Conservation (phyloP, 92 coral and sea anemone genomes). For the Parazoanthus darwini region DNA sequence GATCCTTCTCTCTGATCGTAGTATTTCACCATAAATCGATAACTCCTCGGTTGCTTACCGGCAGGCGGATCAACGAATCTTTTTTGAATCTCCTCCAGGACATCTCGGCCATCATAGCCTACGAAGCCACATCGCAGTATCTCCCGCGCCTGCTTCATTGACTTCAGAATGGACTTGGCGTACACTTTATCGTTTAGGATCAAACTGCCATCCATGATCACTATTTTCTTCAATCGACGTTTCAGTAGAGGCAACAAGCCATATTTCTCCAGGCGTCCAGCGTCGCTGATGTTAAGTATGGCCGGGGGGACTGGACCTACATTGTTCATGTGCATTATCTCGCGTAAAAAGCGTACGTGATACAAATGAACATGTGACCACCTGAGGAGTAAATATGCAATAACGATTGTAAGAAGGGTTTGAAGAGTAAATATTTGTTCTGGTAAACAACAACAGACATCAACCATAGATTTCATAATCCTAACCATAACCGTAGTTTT, state of each 20-base stretch:
- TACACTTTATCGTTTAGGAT: constrained; percentile 59
- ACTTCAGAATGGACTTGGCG: constrained; percentile 62
- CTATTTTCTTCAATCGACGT: constrained; percentile 71
- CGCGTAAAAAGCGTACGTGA: constrained; percentile 83
- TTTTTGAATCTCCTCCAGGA: constrained; percentile 71
- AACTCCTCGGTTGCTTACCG: constrained; percentile 71
- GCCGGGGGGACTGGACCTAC: constrained; percentile 89
- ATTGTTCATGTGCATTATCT: constrained; percentile 67
- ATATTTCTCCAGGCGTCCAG: constrained; percentile 87
- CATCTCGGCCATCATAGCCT: constrained; percentile 79
- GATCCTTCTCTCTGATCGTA: constrained; percentile 50
- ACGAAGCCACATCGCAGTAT: constrained; percentile 72
- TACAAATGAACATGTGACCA: constrained; percentile 86
- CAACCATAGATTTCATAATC: no score
- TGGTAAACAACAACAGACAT: no score
- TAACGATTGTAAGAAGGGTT: background rate
- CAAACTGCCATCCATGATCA: constrained; percentile 78
- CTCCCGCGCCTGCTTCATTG: constrained; percentile 74
- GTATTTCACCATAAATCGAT: constrained; percentile 79
- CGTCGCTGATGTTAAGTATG: constrained; percentile 75
- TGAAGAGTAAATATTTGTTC: background rate
- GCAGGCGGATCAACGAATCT: constrained; percentile 57
- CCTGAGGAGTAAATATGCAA: constrained; percentile 32
- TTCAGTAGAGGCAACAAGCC: constrained; percentile 77
- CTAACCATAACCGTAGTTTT: no score